Base-by-base conservation (phyloP, 2,888 invertebrate genomes). In the Clitarchus hookeri region DNA sequence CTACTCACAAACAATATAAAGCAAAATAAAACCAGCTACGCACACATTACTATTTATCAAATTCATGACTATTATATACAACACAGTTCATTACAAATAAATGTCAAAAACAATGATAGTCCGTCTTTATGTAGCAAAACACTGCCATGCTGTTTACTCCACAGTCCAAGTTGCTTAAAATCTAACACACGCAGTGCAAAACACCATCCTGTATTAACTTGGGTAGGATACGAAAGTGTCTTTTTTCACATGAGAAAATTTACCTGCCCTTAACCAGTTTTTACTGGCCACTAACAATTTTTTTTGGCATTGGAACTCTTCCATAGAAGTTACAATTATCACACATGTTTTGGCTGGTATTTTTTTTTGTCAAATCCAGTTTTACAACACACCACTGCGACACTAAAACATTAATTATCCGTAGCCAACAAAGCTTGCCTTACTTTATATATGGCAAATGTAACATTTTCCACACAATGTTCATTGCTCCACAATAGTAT, bases 101-200 rank as follows among this genome's bases (percentile, higher is more conserved):
- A 65, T 65, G 65, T 65, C 65, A 65, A 65, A 65, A 65, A 65
- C 65, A 65, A 65, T 23, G n/a, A 23, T 65, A 65, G 65, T 65
- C 65, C 16, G 65, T 65, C 65, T 65, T 48, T 16, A 48, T 65
- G 65, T 65, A 23, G 23, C 8, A 19, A 65, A 65, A 23, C n/a
- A n/a, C 65, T n/a, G 65, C 0, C 19, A 16, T 65, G 65, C 65
- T n/a, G 19, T 65, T 23, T 11, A 0, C 65, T 65, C 23, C n/a
- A 65, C n/a, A 65, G 65, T 65, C n/a, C n/a, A n/a, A 65, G 3
- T 65, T 65, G 23, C 65, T 65, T 23, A 65, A 65, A 65, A 65
- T 65, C 23, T 65, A 65, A 65, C 65, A 65, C 65, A 65, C 65
- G n/a, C 23, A 23, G 65, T 65, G 65, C 19, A n/a, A 65, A 12